Base-by-base conservation (phyloP, 2,888 invertebrate species). In the Girardia tigrina region DNA sequence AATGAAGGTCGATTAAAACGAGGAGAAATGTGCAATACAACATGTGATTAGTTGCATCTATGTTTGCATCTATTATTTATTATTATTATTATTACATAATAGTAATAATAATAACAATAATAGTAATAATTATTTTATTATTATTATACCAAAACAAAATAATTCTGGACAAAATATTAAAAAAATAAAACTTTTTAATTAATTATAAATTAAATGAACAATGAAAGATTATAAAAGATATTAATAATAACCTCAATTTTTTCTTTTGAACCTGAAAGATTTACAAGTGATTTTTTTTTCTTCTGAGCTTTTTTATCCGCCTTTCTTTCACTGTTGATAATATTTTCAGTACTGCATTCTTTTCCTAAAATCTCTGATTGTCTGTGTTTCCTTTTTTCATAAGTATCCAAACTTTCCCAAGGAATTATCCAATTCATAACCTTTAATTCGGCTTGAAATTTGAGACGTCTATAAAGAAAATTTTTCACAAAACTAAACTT, bases 401-500 rank as follows among this genome's bases (percentile, higher is more conserved):
- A n/a, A 6, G 56, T 56, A 23, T 56, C 56, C 4, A 56, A 23
- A 4, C 20, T 20, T 56, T 56, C 56, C 56, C 56, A 56, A 8
- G n/a, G 56, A 56, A 56, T 56, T 16, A 56, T 8, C 56, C 56
- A 56, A 56, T 56, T 56, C 56, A 56, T 56, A 8, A 23, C 56
- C n/a, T 56, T 56, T 4, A 56, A n/a, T 56, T 56, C 56, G 4
- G 56, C 56, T 56, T 56, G 56, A 56, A 56, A 56, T 56, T 56
- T 56, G 6, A 56, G 56, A 4, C 56, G 56, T n/a, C 56, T 56
- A 56, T 16, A 36, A 12, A 12, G 36, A 36, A 12, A 36, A 36
- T n/a, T n/a, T n/a, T n/a, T n/a, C n/a, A n/a, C n/a, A n/a, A n/a
- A n/a, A n/a, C n/a, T n/a, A n/a, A n/a, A n/a, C n/a, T n/a, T n/a